Evolutionary conservation across 1,140 invertebrate species (phyloP), one percentile per base, ranked within the genome.

Genomic region (Drosophila santomea): DNA sequence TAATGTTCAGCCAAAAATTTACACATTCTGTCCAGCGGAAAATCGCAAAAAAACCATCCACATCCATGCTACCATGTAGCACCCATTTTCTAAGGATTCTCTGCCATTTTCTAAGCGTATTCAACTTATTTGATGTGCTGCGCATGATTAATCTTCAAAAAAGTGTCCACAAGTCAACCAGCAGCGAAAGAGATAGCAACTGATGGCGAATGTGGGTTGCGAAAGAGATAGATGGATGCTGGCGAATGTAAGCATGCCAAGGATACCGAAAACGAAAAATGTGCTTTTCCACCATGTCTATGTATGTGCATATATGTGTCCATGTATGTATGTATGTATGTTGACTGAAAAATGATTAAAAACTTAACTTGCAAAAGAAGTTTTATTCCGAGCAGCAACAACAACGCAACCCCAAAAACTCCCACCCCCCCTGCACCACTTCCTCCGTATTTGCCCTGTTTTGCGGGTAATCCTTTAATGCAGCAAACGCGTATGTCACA

Each of bases 281-380:
- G 64, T 63, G 52, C 68, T 62, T 77, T 74, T 43, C n/a, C 25
- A 25, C 4, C 23, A 12, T 36, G 2, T 43, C 14, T 20, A 15
- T 41, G 11, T 43, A 7, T 47, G 25, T 57, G 12, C 20, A n/a
- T 45, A 5, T 38, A 38, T 38, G 6, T 28, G n/a, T n/a, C n/a
- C n/a, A 25, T 25, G 6, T 28, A n/a, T 28, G 14, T 32, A 11
- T 63, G 14, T 32, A 11, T 60, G 20, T 66, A 45, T 68, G 78
- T 76, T 74, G 79, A 83, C 80, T 82, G 79, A 78, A 82, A 82
- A 82, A 82, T 82, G 79, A 82, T 82, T 82, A 82, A 82, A 82
- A 82, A 82, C 79, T 82, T 78, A 78, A 82, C 79, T 82, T 83
- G 64, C 79, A 74, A 82, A 64, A 83, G 80, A 82, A 82, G 78